Evolutionary conservation across 2,888 invertebrate species (phyloP), one percentile per base, ranked within the genome.

Genomic region (Thera obeliscata): DNA sequence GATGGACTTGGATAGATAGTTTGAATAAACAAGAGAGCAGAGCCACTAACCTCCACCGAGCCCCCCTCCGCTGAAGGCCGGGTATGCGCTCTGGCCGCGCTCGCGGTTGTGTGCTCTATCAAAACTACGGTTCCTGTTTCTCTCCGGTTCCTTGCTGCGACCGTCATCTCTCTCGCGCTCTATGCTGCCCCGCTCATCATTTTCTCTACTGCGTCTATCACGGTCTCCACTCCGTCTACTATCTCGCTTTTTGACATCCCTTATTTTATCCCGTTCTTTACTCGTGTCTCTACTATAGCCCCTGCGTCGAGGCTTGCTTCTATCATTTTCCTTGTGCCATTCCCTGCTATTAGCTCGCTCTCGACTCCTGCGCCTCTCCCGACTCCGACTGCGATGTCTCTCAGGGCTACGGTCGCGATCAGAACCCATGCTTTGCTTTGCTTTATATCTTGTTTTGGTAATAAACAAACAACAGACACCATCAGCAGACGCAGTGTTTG

Each of bases 11-110:
- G 38, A 38, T 38, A 38, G 6, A 38, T 38, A 38, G 38, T 3
- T 38, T 7, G 6, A 41, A 2, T 41, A 7, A 22, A 50, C 2
- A 6, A 22, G 7, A 22, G 22, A 52, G 33, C 33, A 12, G 36
- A 63, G n/a, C 35, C n/a, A 74, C 67, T 69, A 69, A 86, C 88
- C 88, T 74, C 88, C 85, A 7, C 89, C 89, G 3, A 88, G 79
- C 2, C 90, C 90, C 11, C 85, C 87, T 48, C 86, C 85, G 70
- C 73, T 84, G 59, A 80, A 72, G 78, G 54, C 85, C 82, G 65
- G 64, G n/a, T 57, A 76, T 81, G 61, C 78, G 64, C 81, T 85
- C 0, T 81, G 80, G 43, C 81, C 83, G 1, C 76, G 79, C n/a
- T 78, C 77, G 12, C 75, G 69, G 11, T 72, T 70, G 8, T 72